Conservation (phyloP, 2,888 invertebrate genomes). For the Tholera decimalis region DNA sequence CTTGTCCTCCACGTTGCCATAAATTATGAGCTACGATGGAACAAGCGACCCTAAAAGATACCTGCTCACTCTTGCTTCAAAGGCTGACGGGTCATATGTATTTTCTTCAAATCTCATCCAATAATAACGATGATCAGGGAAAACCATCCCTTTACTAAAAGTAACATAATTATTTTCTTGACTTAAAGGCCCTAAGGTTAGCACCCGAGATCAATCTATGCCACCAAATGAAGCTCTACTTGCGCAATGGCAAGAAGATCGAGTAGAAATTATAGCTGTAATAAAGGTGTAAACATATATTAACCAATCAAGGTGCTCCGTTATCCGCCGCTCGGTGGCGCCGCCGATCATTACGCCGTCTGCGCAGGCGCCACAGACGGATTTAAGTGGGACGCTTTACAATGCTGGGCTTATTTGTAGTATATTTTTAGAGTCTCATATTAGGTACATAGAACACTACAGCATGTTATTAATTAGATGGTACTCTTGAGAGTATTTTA, state of each 20-base stretch:
- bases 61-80: too few relatives aligned
- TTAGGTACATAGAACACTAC: too few relatives aligned
- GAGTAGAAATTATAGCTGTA: constrained; percentile 64
- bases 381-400: constrained; percentile 31
- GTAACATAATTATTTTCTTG: neutral
- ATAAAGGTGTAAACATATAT: constrained; percentile 85
- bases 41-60: too few relatives aligned
- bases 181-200: too few relatives aligned
- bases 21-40: too few relatives aligned
- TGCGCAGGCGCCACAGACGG: constrained; percentile 70
- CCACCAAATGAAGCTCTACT: constrained; percentile 29
- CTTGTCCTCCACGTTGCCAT: too few relatives aligned
- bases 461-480: too few relatives aligned
- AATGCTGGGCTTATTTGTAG: constrained; percentile 14
- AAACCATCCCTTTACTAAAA: neutral
- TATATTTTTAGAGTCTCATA: too few relatives aligned
- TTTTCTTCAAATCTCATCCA: too few relatives aligned
- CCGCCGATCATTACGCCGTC: constrained; percentile 81
- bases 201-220: constrained; percentile 22
- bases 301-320: constrained; percentile 84
- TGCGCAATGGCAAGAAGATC: constrained; percentile 47
- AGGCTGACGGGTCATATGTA: too few relatives aligned
- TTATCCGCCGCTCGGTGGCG: constrained; percentile 83
- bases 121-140: too few relatives aligned
- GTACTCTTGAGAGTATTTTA: too few relatives aligned